Percentiles rank a stretch among this genome's conserved stretches.
Evolutionary conservation across 2,888 invertebrate genomes (phyloP).

Genomic region (Scrobipalpa atriplicella): DNA sequence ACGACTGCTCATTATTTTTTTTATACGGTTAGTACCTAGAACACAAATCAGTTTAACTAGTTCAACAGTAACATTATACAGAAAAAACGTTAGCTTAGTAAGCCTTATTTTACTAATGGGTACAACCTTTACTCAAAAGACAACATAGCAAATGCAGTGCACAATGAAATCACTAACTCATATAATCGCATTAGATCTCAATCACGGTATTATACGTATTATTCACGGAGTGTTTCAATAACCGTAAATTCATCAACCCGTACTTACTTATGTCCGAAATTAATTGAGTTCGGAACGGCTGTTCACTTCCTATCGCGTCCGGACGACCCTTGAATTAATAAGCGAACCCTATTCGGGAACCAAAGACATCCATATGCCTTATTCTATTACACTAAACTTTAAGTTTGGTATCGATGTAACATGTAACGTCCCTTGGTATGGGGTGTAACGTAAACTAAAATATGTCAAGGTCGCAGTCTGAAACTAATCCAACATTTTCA

Average conservation of each 20-base stretch:
- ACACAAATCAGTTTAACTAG: too few relatives aligned
- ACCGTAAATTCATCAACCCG: slow-evolving; percentile 32
- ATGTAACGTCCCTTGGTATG: too few relatives aligned
- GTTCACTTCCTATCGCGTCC: slow-evolving; percentile 37
- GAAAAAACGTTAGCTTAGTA: too few relatives aligned
- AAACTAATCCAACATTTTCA: too few relatives aligned
- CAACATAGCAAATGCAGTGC: too few relatives aligned
- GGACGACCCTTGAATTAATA: slow-evolving; percentile 38
- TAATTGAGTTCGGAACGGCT: slow-evolving; percentile 36
- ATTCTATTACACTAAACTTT: neutral
- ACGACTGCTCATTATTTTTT: too few relatives aligned
- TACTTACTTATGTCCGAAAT: slow-evolving; percentile 33
- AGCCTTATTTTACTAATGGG: too few relatives aligned
- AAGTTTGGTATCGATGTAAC: neutral
- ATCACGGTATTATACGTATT: neutral
- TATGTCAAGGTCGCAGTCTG: too few relatives aligned
- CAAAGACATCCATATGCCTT: slow-evolving; percentile 13
- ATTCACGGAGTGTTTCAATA: slow-evolving; percentile 27
- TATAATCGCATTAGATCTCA: neutral
- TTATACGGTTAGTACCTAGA: too few relatives aligned
- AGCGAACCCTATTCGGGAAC: slow-evolving; percentile 32
- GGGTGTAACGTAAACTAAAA: too few relatives aligned
- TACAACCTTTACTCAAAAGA: too few relatives aligned
- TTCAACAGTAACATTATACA: too few relatives aligned
- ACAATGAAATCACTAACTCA: neutral